Conservation (phyloP, 1,140 invertebrate genomes). For the Akabosia matsudoensis region DNA sequence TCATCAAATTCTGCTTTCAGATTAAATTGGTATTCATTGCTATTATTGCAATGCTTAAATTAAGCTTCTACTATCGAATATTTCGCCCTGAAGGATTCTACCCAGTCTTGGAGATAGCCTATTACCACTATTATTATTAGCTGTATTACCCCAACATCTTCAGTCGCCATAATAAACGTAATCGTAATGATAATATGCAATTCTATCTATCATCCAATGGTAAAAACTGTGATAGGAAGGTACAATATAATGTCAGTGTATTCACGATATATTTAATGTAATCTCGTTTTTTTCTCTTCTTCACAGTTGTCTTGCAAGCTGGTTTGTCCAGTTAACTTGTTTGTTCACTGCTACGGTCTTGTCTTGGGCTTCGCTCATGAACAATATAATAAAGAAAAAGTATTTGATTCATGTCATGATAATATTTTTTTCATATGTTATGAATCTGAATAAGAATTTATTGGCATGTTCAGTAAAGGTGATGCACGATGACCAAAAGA, state of each 20-base stretch:
- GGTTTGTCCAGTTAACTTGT: not conserved
- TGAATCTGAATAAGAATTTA: slow-evolving; percentile 15
- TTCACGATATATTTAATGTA: not conserved
- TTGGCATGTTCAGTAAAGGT: slow-evolving; percentile 3
- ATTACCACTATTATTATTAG: not conserved
- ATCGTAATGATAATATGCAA: slow-evolving; percentile 12
- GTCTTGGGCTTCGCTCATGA: not conserved
- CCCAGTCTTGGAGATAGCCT: not conserved
- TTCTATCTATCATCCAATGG: slow-evolving; percentile 11
- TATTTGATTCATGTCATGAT: not conserved
- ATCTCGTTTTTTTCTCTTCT: not conserved
- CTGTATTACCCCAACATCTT: too few relatives aligned
- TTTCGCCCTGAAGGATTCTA: too few relatives aligned
- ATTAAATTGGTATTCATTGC: slow-evolving; percentile 17
- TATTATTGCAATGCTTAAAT: not conserved
- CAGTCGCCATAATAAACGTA: not conserved
- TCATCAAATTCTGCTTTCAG: not conserved
- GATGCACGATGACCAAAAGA: slow-evolving; percentile 22
- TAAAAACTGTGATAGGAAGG: not conserved
- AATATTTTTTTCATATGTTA: not conserved
- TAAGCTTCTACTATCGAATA: not conserved
- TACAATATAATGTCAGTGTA: not conserved
- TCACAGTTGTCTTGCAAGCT: not conserved
- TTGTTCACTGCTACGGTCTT: not conserved
- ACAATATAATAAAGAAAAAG: not conserved